A percentile compares a stretch with the other conserved stretches of the same genome.
phyloP scores from a whole-genome alignment of 2,797 vertebrate species.

The Botia almorhae region DNA sequence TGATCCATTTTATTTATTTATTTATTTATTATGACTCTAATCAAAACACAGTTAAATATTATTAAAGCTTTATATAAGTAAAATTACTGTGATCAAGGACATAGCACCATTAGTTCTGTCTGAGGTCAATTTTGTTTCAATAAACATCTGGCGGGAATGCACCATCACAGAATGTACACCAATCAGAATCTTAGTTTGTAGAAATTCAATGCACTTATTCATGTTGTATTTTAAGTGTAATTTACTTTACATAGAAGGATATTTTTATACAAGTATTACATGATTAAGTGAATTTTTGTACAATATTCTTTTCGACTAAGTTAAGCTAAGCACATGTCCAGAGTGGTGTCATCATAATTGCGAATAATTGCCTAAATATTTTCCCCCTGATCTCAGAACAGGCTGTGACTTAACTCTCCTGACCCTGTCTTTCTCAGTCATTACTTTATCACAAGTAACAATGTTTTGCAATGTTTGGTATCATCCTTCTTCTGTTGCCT shows the following conservation, averaged over 20 bases:
- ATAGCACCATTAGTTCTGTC: no score
- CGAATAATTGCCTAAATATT: slow-evolving; percentile 54
- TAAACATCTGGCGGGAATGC: neutral
- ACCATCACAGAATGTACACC: neutral
- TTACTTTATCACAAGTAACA: slow-evolving; percentile 60
- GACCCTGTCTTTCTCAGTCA: slow-evolving; percentile 54
- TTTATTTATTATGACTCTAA: no score
- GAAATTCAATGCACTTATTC: no score
- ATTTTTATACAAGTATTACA: neutral
- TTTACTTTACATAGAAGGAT: neutral
- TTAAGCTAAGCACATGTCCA: slow-evolving; percentile 12
- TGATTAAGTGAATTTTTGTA: neutral
- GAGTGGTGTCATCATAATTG: slow-evolving; percentile 47
- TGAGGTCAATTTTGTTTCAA: no score
- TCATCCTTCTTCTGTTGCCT: slow-evolving; percentile 59
- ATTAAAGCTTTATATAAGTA: no score
- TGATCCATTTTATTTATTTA: neutral
- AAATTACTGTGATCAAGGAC: no score
- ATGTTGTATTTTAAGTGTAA: no score
- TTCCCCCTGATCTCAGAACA: slow-evolving; percentile 49
- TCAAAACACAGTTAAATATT: no score
- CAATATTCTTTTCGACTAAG: neutral
- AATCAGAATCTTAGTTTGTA: no score
- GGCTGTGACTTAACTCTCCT: slow-evolving; percentile 42
- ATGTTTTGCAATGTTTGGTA: slow-evolving; percentile 63